Evolutionary conservation across 53 echinoderm and acorn worm genomes (phyloP).

Genomic region (Apostichopus leukothele): DNA sequence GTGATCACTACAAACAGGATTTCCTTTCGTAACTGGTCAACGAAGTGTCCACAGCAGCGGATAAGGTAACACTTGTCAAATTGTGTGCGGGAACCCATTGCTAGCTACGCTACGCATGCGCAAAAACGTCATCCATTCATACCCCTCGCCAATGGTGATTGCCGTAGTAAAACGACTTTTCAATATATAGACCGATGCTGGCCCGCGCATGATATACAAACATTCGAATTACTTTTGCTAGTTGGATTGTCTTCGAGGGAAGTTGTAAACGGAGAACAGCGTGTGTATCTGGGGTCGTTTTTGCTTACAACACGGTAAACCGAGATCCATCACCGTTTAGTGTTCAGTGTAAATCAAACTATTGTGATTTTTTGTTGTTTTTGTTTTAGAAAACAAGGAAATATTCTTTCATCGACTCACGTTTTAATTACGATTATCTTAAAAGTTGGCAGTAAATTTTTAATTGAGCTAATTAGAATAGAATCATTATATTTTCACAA

Average conservation of each 20-base stretch:
- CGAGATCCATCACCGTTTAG: too few species aligned
- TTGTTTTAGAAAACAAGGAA: background rate
- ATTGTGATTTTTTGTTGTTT: background rate
- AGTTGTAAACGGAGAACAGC: background rate
- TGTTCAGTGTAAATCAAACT: too few species aligned
- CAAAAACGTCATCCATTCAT: constrained; percentile 23
- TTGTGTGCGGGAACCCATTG: too few species aligned
- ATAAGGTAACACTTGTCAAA: too few species aligned
- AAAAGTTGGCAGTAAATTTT: background rate
- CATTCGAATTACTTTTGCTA: background rate
- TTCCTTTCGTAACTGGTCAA: too few species aligned
- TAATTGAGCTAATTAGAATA: background rate
- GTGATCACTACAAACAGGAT: too few species aligned
- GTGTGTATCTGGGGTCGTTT: background rate
- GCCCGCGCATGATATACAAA: background rate
- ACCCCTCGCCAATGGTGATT: background rate
- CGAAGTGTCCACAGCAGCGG: too few species aligned
- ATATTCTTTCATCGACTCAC: background rate
- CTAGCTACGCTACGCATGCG: constrained; percentile 1
- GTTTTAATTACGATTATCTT: background rate
- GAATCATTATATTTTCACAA: too few species aligned
- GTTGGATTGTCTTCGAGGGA: background rate
- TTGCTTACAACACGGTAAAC: too few species aligned
- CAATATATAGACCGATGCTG: background rate
- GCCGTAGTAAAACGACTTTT: background rate